Evolutionary conservation across 2,797 vertebrate species (phyloP).

Genomic region (Takifugu ocellatus): DNA sequence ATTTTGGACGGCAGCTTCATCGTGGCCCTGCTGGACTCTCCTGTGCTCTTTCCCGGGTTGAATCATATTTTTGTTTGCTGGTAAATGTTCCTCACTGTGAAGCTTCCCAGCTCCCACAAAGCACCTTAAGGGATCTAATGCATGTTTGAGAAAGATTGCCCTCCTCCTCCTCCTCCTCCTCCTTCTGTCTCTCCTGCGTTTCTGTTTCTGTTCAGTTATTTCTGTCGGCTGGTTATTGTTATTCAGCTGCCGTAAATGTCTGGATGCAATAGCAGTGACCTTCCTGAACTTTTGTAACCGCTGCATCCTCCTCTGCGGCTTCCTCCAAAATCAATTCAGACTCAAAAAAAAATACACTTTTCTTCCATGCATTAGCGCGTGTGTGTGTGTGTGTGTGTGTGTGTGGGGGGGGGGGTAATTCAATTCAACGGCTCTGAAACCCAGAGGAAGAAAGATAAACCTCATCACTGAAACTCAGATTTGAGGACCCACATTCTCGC

Average conservation of each 20-base stretch:
- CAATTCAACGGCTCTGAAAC: no score
- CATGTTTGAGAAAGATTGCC: not conserved
- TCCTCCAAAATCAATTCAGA: not conserved
- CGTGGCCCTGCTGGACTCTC: no score
- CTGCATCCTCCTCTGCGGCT: not conserved
- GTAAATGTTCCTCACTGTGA: not conserved
- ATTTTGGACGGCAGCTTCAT: no score
- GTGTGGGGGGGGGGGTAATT: no score
- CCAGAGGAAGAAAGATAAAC: no score
- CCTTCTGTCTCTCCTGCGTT: not conserved
- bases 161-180: not conserved
- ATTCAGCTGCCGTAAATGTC: not conserved
- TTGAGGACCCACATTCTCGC: not conserved
- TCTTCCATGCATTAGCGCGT: no score
- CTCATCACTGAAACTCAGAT: no score
- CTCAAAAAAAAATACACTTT: not conserved
- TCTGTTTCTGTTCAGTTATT: not conserved
- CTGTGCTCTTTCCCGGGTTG: no score
- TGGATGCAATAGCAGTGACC: not conserved
- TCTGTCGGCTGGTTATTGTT: not conserved
- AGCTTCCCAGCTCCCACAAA: conserved; percentile 3
- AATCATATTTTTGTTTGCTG: not conserved
- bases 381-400: no score
- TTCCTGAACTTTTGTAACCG: not conserved
- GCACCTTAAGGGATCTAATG: not conserved